Percentiles rank a stretch among this genome's conserved stretches.
phyloP scores from a whole-genome alignment of 2,797 vertebrate species.

The Cossypha heuglini region DNA sequence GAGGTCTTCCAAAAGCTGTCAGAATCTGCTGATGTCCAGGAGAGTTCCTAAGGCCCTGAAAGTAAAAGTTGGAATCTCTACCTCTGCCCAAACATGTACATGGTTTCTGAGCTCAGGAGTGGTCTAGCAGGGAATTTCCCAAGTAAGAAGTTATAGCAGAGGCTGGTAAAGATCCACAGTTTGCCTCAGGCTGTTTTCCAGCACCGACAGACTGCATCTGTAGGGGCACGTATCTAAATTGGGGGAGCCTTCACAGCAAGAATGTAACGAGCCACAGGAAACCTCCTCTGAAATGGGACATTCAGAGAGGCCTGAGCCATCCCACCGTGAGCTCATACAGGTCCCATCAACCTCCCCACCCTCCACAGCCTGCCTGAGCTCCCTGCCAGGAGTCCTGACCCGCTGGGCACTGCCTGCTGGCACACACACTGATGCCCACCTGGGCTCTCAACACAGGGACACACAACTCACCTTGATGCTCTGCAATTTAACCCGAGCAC shows the following conservation, averaged over 20 bases:
- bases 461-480: not conserved
- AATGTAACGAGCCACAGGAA: not conserved
- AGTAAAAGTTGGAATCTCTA: not conserved
- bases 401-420: not conserved
- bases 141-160: not conserved
- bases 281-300: accelerated
- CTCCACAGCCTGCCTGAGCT: not conserved
- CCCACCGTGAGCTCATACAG: accelerated
- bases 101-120: conserved; percentile 4
- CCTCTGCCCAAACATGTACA: not conserved
- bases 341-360: accelerated
- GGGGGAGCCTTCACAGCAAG: not conserved
- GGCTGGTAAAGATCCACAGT: not conserved
- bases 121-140: conserved; percentile 22
- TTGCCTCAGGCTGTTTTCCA: conserved; percentile 1
- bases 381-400: not conserved
- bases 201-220: not conserved
- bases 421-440: not conserved
- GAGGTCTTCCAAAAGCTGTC: not conserved
- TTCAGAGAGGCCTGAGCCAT: accelerated
- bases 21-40: not conserved
- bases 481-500: not conserved
- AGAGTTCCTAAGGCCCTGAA: not conserved
- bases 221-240: not conserved
- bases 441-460: not conserved